Percentiles rank a stretch among this genome's conserved stretches.
These are phyloP conservation scores for Otus sunia DNA, from an alignment of 2,113 vertebrate species.

Conservation along the genomic window DNA sequence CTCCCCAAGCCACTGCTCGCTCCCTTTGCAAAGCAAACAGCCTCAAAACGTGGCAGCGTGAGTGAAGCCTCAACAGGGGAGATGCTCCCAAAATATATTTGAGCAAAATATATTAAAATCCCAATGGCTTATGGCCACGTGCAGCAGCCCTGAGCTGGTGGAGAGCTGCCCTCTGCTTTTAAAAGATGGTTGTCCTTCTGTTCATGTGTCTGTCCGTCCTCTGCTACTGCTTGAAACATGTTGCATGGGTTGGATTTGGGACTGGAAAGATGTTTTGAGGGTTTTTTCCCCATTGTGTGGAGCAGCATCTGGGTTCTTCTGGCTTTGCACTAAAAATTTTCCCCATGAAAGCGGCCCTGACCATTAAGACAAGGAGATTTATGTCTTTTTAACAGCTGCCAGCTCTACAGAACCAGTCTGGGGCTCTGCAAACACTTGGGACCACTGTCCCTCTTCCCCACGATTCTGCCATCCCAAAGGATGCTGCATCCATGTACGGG, in stretches of 20 bases:
- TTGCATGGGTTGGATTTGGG: neutral
- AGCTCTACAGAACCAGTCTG: neutral
- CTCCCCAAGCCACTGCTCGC: fast-evolving
- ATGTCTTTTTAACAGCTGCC: neutral
- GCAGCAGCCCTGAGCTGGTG: neutral
- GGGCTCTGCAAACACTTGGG: neutral
- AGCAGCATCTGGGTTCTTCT: neutral
- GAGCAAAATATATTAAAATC: neutral
- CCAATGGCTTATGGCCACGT: neutral
- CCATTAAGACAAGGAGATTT: neutral
- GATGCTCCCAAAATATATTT: neutral
- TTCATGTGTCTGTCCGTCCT: fast-evolving
- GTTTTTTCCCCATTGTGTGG: neutral
- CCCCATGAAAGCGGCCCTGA: neutral
- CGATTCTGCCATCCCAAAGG: neutral
- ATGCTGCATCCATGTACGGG: neutral
- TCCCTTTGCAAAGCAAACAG: neutral
- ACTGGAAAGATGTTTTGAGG: neutral
- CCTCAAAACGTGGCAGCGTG: fast-evolving
- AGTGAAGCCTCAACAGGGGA: fast-evolving
- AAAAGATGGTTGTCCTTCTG: fast-evolving
- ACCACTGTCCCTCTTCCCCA: neutral
- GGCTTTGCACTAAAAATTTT: neutral
- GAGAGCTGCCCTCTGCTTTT: neutral
- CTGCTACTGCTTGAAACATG: fast-evolving